Base-by-base conservation (phyloP, 2,113 vertebrate genomes). In the Takifugu bimaculatus region DNA sequence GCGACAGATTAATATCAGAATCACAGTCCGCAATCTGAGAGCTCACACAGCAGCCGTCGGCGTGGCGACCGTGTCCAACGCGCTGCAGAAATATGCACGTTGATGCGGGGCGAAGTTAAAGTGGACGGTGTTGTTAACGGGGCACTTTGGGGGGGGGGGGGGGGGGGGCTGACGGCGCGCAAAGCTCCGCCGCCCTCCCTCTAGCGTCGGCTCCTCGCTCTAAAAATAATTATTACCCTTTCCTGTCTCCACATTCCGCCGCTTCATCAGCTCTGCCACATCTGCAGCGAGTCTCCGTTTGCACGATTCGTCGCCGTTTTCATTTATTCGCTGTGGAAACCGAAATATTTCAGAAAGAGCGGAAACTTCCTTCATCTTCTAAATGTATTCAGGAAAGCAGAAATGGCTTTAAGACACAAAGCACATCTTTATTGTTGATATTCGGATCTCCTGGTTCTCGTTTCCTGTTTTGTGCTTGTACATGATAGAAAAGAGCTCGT, bases 341-440 rank as follows among this genome's bases (percentile, higher is more conserved):
- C 39, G 80, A 64, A 77, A 84, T 78, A 70, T 80, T 86, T 76
- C 63, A 77, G 58, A 20, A 59, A 9, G 15, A 32, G 0, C 3
- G n/a, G 13, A 11, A 3, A 26, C 50, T 51, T 51, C 25, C 50
- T 4, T 13, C n/a, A 7, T 4, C 15, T 50, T 10, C 49, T 25
- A 43, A 6, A 13, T 6, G 42, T 13, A 43, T 6, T 6, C 42
- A 43, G 42, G 42, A 6, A 43, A 13, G 42, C 42, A 43, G 42
- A 2, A 6, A 43, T 6, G 2, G 6, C 20, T 20, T 20, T 20
- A 20, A 20, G 20, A 20, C 20, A 20, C 20, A 20, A 20, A 20
- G 20, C 20, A 20, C 20, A 20, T 20, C 20, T 20, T 20, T 20
- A 20, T 20, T 20, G 20, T 20, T 20, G 20, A 20, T 20, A 20